Base-by-base conservation (phyloP, 2,797 vertebrate genomes). In the Takifugu ocellatus region DNA sequence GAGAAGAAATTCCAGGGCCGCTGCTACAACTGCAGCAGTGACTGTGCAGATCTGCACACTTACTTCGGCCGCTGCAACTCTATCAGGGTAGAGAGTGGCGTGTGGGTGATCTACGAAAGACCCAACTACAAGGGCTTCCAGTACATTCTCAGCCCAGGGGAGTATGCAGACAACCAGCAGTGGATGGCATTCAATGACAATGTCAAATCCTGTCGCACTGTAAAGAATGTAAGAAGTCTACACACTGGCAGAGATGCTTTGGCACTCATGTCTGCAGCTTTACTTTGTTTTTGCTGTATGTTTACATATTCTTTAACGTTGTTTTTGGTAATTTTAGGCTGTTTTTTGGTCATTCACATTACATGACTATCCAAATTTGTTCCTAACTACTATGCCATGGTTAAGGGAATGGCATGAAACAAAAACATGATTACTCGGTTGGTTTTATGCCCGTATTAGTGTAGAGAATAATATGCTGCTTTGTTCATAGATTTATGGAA, bases 401-500 rank as follows among this genome's bases (percentile, higher is more conserved):
- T 21, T 21, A 21, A 21, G 21, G n/a, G n/a, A n/a, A n/a, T n/a
- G n/a, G n/a, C n/a, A n/a, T n/a, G n/a, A n/a, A n/a, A n/a, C n/a
- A n/a, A n/a, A n/a, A n/a, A 8, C 9, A 33, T 3, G 9, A 10
- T 33, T 39, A 12, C 11, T 39, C 5, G 36, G 3, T 14, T 39
- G 9, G 36, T 39, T 39, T 39, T 33, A 33, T 33, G 31, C 10
- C 31, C 3, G 9, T 10, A 33, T 3, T 33, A 10, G 12, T 39
- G 36, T 14, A 10, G 36, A 39, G 36, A 39, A 11, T 14, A 10
- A 39, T 3, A 39, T 26, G 29, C 15, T 11, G 15, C 6, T 10
- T 6, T 71, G 17, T 54, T 46, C 33, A 6, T 25, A 94, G 93
- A 78, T 86, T 2, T 85, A 88, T 0, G 88, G 89, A 71, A 87